Evolutionary conservation across 2,113 vertebrate genomes (phyloP).

Genomic region (Gasterosteus nipponicus): DNA sequence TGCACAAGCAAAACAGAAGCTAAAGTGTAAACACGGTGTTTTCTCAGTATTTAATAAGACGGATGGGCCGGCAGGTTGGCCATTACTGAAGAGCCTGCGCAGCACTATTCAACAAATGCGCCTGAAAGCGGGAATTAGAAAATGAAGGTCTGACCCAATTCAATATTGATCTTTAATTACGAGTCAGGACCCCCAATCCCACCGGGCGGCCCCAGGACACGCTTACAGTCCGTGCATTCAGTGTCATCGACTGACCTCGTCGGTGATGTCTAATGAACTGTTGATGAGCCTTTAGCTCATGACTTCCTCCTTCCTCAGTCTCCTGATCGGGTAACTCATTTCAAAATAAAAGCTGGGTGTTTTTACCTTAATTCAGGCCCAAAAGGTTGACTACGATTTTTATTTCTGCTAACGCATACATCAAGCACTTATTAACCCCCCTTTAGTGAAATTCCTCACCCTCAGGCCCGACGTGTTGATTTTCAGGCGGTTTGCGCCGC

Average conservation of each 20-base stretch:
- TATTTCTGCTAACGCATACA: neutral
- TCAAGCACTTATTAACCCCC: neutral
- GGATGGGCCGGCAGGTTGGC: constrained; percentile 57
- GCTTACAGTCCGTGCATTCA: constrained; percentile 17
- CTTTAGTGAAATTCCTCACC: neutral
- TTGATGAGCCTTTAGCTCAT: constrained; percentile 19
- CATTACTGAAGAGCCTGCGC: constrained; percentile 69
- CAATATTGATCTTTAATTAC: constrained; percentile 53
- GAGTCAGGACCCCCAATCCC: constrained; percentile 1
- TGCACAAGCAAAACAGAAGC: constrained; percentile 38
- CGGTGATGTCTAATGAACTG: constrained; percentile 28
- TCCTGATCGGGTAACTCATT: neutral
- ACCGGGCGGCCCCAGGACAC: neutral
- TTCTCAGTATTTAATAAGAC: constrained; percentile 69
- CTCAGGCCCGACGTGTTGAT: constrained; percentile 10
- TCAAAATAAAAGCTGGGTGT: neutral
- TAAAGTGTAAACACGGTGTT: constrained; percentile 54
- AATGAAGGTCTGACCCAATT: constrained; percentile 45
- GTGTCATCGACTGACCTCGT: constrained; percentile 5
- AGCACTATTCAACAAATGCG: constrained; percentile 65
- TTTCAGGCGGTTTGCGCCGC: constrained; percentile 31
- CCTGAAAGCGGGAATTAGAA: constrained; percentile 41
- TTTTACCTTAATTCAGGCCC: neutral
- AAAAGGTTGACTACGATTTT: neutral
- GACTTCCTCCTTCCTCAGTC: neutral